These are phyloP conservation scores for Caenorhabditis latens DNA, from an alignment of 1,140 invertebrate genomes.

Conservation along the genomic window DNA sequence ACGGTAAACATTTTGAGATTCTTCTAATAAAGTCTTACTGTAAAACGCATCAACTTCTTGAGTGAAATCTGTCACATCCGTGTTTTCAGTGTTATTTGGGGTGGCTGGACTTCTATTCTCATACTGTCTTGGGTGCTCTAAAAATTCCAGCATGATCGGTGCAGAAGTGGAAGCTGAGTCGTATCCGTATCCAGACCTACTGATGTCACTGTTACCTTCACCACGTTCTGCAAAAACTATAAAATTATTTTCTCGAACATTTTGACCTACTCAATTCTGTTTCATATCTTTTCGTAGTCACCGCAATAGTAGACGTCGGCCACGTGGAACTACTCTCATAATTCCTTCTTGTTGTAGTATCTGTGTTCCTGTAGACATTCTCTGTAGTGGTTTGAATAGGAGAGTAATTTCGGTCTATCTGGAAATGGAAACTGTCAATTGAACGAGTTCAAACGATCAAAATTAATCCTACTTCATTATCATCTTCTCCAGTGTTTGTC, in stretches of 20 bases:
- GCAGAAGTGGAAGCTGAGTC: not conserved
- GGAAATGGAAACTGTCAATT: not conserved
- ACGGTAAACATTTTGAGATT: not conserved
- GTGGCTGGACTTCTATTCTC: not conserved
- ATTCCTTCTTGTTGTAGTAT: not conserved
- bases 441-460: no score
- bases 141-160: slow-evolving; percentile 9
- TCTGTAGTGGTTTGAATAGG: not conserved
- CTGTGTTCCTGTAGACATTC: not conserved
- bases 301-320: not conserved
- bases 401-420: not conserved
- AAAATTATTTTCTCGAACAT: not conserved
- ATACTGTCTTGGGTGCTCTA: slow-evolving; percentile 6
- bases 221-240: not conserved
- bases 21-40: not conserved
- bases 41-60: slow-evolving; percentile 32
- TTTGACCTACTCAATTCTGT: not conserved
- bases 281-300: slow-evolving; percentile 8
- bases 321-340: not conserved
- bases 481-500: not conserved
- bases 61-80: slow-evolving; percentile 15
- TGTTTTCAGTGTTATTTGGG: not conserved
- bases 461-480: slow-evolving; percentile 5
- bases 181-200: slow-evolving; percentile 12
- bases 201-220: slow-evolving; percentile 20